Base-by-base conservation (phyloP, 2,888 invertebrate species). In the Xestia xanthographa region DNA sequence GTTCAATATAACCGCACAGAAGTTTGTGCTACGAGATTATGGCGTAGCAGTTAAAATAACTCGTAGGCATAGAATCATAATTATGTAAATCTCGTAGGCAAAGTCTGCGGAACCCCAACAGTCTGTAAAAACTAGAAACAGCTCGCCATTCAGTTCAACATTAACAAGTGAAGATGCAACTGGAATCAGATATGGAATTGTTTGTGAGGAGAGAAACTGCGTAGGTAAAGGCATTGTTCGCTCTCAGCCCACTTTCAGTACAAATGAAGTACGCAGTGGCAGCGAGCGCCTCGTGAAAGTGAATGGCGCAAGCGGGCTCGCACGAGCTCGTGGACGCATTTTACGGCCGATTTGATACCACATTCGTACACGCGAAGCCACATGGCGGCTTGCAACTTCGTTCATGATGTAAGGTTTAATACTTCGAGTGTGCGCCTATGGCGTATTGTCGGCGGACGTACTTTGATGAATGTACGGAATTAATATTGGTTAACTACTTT, bases 151-250 rank as follows among this genome's bases (percentile, higher is more conserved):
- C 58, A 68, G 60, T 73, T 76, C 22, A 60, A 67, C 48, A 71
- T 41, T 65, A 58, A 75, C 53, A 50, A 79, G 50, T 69, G 38
- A 67, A 84, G 89, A 89, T 86, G 68, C 56, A 72, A 65, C 45
- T 66, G 86, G 86, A 88, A 89, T 87, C 86, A 88, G 90, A 92
- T 90, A 90, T 89, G 88, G 89, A 92, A 90, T 93, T 90, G 91
- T 94, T 95, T 95, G 94, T 93, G 94, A 93, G 93, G 93, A 95
- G 95, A 95, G 95, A 95, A 95, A 95, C 94, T 92, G 90, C 89
- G 89, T 92, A n/a, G n/a, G n/a, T n/a, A 85, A 79, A 90, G 89
- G 93, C 93, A 95, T 96, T 96, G 95, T 95, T 95, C 68, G 68
- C 72, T 81, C 90, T 92, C 92, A 95, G 94, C 94, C 95, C 92